phyloP scores from a whole-genome alignment of 2,113 vertebrate species.

The Paratilapia polleni region DNA sequence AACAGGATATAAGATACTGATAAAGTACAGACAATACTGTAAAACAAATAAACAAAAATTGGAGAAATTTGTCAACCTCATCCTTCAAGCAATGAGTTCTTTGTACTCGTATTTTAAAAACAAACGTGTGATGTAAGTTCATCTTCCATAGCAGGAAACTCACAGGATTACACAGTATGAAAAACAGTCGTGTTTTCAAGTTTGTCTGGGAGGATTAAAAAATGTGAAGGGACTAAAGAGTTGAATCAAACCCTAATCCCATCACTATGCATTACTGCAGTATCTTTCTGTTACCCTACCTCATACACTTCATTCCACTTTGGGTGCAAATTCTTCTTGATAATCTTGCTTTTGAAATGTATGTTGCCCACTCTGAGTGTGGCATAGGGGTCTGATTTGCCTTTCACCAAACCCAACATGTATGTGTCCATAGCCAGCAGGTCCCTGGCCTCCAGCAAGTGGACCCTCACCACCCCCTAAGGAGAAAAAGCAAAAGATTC shows the following conservation, averaged over 20 bases:
- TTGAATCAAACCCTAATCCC: neutral
- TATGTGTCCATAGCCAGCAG: constrained; percentile 90
- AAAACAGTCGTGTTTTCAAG: neutral
- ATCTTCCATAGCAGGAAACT: neutral
- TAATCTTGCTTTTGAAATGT: constrained; percentile 85
- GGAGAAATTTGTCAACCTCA: neutral
- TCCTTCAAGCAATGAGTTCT: neutral
- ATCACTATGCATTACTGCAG: neutral
- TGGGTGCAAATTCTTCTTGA: constrained; percentile 88
- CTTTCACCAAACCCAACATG: constrained; percentile 88
- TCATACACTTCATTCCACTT: constrained; percentile 92
- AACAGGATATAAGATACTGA: fast-evolving
- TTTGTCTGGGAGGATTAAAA: neutral
- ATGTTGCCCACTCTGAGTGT: constrained; percentile 84
- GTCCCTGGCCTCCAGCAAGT: constrained; percentile 87
- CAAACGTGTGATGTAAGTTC: neutral
- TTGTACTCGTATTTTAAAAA: neutral
- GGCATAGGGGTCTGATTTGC: constrained; percentile 94
- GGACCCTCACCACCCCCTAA: constrained; percentile 92
- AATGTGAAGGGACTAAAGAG: neutral
- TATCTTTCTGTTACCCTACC: constrained; percentile 74
- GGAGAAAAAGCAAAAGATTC: neutral
- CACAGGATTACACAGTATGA: fast-evolving
- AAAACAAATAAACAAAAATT: neutral
- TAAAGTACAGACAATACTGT: neutral